These are phyloP conservation scores for Oegoconia quadripuncta DNA, from an alignment of 2,888 invertebrate genomes.

Conservation along the genomic window DNA sequence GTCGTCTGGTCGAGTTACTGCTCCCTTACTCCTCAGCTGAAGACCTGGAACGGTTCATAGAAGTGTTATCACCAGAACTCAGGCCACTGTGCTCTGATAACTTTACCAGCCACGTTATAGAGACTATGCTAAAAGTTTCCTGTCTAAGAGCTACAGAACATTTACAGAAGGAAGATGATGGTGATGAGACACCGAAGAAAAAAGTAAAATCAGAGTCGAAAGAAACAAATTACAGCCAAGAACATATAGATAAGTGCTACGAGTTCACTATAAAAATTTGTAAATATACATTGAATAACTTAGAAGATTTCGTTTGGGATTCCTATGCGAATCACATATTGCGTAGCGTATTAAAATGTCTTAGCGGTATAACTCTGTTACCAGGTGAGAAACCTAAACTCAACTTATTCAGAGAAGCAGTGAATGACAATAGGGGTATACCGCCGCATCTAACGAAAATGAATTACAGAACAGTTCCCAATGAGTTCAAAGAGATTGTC, in stretches of 20 bases:
- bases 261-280: conserved; percentile 84
- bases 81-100: conserved; percentile 86
- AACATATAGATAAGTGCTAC: conserved; percentile 78
- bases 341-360: conserved; percentile 83
- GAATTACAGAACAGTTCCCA: conserved; percentile 72
- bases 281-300: conserved; percentile 89
- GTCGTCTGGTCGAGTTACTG: conserved; percentile 86
- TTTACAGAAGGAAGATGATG: conserved; percentile 33
- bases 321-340: conserved; percentile 87
- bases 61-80: conserved; percentile 81
- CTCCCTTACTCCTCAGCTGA: conserved; percentile 83
- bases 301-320: conserved; percentile 91
- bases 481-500: conserved; percentile 80
- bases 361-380: conserved; percentile 82
- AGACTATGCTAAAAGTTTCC: conserved; percentile 81
- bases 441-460: conserved; percentile 59
- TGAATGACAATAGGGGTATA: conserved; percentile 46
- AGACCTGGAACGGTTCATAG: conserved; percentile 81
- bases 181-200: conserved; percentile 37
- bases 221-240: conserved; percentile 50
- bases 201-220: conserved; percentile 36
- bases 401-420: conserved; percentile 50
- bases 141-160: conserved; percentile 72
- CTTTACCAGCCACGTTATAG: conserved; percentile 89
- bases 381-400: conserved; percentile 67